Conservation (phyloP, 2,888 invertebrate species). For the Ferdinandea cuprea region DNA sequence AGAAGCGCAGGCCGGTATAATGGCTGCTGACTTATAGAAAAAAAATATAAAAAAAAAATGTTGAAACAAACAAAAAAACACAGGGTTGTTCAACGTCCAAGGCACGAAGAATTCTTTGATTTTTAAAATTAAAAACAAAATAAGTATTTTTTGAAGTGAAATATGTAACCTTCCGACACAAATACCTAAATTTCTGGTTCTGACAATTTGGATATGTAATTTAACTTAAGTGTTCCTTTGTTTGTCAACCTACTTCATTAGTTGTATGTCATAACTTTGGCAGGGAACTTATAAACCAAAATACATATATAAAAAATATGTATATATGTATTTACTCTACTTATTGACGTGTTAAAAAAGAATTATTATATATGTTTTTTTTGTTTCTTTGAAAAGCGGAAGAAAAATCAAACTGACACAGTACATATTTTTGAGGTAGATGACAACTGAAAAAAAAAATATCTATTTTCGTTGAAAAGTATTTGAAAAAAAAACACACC, state of each 20-base stretch:
- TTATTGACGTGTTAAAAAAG: constrained; percentile 43
- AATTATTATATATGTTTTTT: no score
- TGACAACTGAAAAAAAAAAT: constrained; percentile 18
- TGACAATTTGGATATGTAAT: neutral
- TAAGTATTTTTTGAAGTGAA: no score
- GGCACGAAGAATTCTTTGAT: no score
- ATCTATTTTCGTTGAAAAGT: constrained; percentile 42
- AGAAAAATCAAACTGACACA: constrained; percentile 46
- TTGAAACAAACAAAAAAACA: no score
- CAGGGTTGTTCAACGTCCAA: no score
- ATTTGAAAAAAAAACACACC: constrained; percentile 18
- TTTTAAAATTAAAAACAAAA: no score
- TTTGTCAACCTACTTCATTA: constrained; percentile 1
- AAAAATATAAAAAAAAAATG: no score
- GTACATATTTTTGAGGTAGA: constrained; percentile 24
- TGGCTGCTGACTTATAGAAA: neutral
- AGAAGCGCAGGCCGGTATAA: neutral
- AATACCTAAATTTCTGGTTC: neutral
- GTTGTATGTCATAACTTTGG: constrained; percentile 23
- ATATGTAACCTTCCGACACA: no score
- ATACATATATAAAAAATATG: neutral
- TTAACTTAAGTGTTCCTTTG: neutral
- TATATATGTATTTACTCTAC: constrained; percentile 1
- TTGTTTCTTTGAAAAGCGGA: constrained; percentile 42
- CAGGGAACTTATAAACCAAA: neutral